Conservation (phyloP, 1,140 invertebrate species). For the Monochamus saltuarius region DNA sequence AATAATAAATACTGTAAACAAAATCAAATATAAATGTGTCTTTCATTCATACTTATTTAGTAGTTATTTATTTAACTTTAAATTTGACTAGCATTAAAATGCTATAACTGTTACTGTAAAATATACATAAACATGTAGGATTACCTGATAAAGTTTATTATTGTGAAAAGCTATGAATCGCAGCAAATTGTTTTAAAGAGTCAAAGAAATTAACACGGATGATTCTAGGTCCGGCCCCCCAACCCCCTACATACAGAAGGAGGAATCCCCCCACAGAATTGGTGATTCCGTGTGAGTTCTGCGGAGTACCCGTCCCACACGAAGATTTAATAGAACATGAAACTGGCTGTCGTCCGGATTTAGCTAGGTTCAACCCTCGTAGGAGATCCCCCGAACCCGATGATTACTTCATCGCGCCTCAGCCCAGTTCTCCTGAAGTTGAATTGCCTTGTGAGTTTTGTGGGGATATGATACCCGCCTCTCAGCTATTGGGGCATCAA, state of each 20-base stretch:
- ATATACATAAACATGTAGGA: too few relatives aligned
- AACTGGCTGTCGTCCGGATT: constrained; percentile 43
- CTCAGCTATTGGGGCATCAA: constrained; percentile 47
- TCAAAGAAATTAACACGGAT: not conserved
- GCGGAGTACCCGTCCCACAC: constrained; percentile 44
- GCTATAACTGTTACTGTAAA: too few relatives aligned
- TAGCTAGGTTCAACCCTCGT: constrained; percentile 39
- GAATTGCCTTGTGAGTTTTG: constrained; percentile 54
- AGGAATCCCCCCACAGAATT: constrained; percentile 48
- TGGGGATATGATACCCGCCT: constrained; percentile 50
- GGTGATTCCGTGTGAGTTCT: constrained; percentile 48
- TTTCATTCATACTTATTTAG: too few relatives aligned
- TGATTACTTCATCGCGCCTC: constrained; percentile 38
- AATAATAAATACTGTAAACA: too few relatives aligned
- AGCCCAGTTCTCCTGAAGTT: constrained; percentile 39
- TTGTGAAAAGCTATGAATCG: too few relatives aligned
- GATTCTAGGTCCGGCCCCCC: constrained; percentile 37
- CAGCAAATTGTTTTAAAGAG: too few relatives aligned
- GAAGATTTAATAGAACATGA: constrained; percentile 48
- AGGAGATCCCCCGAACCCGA: constrained; percentile 29
- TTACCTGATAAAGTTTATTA: too few relatives aligned
- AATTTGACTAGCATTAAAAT: too few relatives aligned
- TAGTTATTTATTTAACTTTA: too few relatives aligned
- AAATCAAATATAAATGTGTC: too few relatives aligned
- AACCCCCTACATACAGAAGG: constrained; percentile 35